Percentiles rank a stretch among this genome's conserved stretches.
These are phyloP conservation scores for Phaethon lepturus DNA, from an alignment of 2,113 vertebrate genomes.

Conservation along the genomic window DNA sequence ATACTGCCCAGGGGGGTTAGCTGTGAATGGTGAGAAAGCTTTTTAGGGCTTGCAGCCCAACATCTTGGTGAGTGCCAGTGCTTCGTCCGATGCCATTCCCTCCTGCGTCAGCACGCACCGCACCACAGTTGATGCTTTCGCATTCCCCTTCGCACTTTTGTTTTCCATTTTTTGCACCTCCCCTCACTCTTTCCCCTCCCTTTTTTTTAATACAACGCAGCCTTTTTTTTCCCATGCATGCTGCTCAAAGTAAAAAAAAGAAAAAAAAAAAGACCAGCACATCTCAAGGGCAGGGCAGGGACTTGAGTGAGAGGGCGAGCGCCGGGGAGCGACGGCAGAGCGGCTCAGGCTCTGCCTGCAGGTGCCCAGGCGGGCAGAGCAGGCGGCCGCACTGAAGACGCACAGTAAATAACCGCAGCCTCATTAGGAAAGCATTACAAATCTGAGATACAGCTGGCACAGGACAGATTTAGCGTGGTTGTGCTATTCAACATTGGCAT, in stretches of 20 bases:
- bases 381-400: accelerated
- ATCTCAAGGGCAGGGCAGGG: neutral
- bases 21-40: neutral
- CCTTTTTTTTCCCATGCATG: neutral
- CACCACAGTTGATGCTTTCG: neutral
- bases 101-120: accelerated
- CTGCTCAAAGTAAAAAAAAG: neutral
- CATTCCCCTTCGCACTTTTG: neutral
- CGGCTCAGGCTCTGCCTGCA: neutral
- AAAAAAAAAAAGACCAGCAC: neutral
- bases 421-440: neutral
- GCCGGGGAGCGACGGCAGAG: neutral
- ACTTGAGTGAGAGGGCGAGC: accelerated
- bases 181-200: neutral
- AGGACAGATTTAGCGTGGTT: neutral
- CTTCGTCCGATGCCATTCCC: neutral
- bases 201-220: neutral
- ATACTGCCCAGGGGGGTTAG: accelerated
- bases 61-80: accelerated
- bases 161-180: neutral
- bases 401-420: neutral
- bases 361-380: too few species aligned
- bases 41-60: neutral
- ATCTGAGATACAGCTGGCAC: neutral
- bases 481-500: neutral